Evolutionary conservation across 2,797 vertebrate species (phyloP), one percentile per base, ranked within the genome.

Genomic region (Tinamus major): DNA sequence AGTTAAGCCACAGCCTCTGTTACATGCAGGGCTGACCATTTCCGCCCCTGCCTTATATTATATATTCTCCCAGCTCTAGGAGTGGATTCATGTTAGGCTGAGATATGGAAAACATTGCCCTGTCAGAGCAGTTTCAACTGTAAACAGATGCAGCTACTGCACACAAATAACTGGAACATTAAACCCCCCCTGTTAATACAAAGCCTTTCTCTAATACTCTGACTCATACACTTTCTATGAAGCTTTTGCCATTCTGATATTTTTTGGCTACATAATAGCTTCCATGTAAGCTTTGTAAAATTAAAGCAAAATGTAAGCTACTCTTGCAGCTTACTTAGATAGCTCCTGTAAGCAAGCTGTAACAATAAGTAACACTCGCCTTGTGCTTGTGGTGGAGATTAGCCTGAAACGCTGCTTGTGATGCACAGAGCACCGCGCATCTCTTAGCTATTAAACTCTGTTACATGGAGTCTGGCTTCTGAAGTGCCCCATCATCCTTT

Each of bases 31-130:
- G 42, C 70, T 74, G 72, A 83, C 76, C 77, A 55, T 74, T 96
- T 89, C 64, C 53, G 18, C 84, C 72, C 63, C 35, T 62, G 67
- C 88, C 7, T 2, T 59, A 61, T 2, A 2, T 76, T 84, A 70
- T 83, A 29, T 92, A 6, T 79, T 75, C 68, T 80, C 71, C 58
- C 61, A 53, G 62, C 56, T 41, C 76, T 24, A 64, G 72, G 79
- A 55, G 29, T 55, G 29, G 29, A 85, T 35, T 9, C 31, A 6
- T 58, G 59, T 18, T 19, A 51, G 63, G 29, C 53, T 35, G 49
- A 83, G 53, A 61, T 55, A 27, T 59, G 68, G 83, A 86, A 90
- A 92, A 88, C 35, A 84, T 46, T 35, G 90, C 86, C 49, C 75
- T 48, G n/a, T n/a, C n/a, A 41, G 64, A 64, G 71, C 12, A 62